A percentile compares a stretch with the other conserved stretches of the same genome.
These are phyloP conservation scores for Pyrochroa serraticornis DNA, from an alignment of 2,888 invertebrate genomes.

Conservation along the genomic window DNA sequence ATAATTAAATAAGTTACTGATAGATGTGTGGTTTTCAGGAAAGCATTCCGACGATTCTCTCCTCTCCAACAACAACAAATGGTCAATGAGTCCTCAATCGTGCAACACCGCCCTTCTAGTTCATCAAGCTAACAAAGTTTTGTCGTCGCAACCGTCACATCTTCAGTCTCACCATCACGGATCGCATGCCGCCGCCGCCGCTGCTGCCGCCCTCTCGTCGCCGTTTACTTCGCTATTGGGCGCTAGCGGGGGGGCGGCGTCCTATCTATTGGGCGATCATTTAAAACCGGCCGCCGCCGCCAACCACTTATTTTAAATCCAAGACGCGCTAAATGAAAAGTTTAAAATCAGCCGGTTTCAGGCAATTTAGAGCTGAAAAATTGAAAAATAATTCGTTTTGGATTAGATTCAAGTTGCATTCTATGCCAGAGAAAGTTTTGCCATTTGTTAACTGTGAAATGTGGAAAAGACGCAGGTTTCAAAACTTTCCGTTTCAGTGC, in stretches of 20 bases:
- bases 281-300: constrained; percentile 65
- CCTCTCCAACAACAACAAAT: constrained; percentile 59
- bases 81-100: constrained; percentile 58
- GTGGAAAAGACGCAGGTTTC: too few relatives aligned
- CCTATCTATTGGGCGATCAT: constrained; percentile 68
- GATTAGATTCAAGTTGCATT: too few relatives aligned
- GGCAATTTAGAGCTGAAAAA: too few relatives aligned
- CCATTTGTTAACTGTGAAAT: too few relatives aligned
- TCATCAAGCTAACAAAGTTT: constrained; percentile 59
- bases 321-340: neutral
- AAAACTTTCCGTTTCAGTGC: too few relatives aligned
- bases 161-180: constrained; percentile 49
- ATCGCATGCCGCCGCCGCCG: constrained; percentile 68
- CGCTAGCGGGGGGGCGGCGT: constrained; percentile 63
- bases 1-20: too few relatives aligned
- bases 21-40: constrained; percentile 54
- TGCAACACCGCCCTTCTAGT: constrained; percentile 59
- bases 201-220: constrained; percentile 65
- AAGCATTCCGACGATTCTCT: constrained; percentile 57
- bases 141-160: constrained; percentile 57
- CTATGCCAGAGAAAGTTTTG: too few relatives aligned
- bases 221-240: constrained; percentile 66
- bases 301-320: constrained; percentile 67
- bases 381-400: too few relatives aligned
- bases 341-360: too few relatives aligned